phyloP scores from a whole-genome alignment of 2,888 invertebrate species.

The Sialis lutaria region DNA sequence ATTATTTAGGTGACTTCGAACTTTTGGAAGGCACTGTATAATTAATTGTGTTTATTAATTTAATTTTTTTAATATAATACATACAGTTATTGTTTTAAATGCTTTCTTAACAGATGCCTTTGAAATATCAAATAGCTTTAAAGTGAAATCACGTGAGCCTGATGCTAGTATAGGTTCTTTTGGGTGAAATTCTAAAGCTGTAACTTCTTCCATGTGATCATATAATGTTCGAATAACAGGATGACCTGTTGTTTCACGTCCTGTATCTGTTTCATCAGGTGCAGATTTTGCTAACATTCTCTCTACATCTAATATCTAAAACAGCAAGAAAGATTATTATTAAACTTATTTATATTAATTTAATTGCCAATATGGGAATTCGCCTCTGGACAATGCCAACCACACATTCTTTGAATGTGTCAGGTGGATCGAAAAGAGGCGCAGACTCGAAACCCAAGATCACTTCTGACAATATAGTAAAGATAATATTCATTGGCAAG shows the following conservation, averaged over 20 bases:
- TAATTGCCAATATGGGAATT: too few species aligned
- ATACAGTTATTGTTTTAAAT: conserved; percentile 79
- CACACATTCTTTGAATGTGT: too few species aligned
- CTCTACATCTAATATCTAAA: conserved; percentile 89
- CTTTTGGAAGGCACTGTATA: too few species aligned
- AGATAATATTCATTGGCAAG: too few species aligned
- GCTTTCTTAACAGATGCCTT: conserved; percentile 98
- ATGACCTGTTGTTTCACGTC: conserved; percentile 80
- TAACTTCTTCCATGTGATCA: conserved; percentile 96
- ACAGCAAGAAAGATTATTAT: conserved; percentile 4
- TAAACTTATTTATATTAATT: background rate
- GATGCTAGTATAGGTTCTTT: conserved; percentile 87
- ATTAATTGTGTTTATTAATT: too few species aligned
- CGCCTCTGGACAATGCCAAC: too few species aligned
- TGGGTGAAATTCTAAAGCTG: conserved; percentile 92
- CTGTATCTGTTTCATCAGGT: conserved; percentile 69
- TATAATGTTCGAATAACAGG: conserved; percentile 95
- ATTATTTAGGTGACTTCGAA: too few species aligned
- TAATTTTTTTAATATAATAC: conserved; percentile 9
- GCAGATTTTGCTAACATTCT: conserved; percentile 97
- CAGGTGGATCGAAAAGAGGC: too few species aligned
- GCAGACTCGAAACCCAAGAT: too few species aligned
- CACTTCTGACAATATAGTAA: too few species aligned
- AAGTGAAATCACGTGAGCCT: conserved; percentile 83
- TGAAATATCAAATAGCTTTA: conserved; percentile 94